Percentiles rank a stretch among this genome's conserved stretches.
Conservation (phyloP, 1,140 invertebrate species). For the Cheumatopsyche charites region DNA sequence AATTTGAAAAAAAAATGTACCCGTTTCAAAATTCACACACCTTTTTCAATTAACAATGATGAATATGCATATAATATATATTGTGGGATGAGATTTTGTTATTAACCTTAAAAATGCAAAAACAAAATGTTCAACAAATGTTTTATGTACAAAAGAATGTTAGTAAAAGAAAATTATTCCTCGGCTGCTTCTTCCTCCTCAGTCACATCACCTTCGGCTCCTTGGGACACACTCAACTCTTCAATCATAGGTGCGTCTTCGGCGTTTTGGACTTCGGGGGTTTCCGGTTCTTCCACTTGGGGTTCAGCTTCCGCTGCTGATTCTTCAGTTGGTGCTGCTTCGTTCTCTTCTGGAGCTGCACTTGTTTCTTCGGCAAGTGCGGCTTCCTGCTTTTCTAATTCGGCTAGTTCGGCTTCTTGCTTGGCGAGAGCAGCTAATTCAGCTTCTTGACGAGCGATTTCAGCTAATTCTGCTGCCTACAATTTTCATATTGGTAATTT, state of each 20-base stretch:
- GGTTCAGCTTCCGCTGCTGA: conserved; percentile 34
- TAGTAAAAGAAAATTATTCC: conserved; percentile 35
- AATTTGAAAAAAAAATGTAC: too few relatives aligned
- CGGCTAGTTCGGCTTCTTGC: conserved; percentile 65
- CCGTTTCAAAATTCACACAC: too few relatives aligned
- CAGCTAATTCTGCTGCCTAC: conserved; percentile 66
- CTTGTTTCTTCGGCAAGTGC: conserved; percentile 65
- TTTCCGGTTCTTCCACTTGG: conserved; percentile 41
- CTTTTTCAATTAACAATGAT: too few relatives aligned
- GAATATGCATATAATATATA: too few relatives aligned
- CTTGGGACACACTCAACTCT: conserved; percentile 53
- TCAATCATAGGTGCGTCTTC: conserved; percentile 53
- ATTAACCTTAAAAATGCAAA: too few relatives aligned
- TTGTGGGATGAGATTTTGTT: too few relatives aligned
- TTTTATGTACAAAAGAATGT: conserved; percentile 31
- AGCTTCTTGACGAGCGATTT: conserved; percentile 63
- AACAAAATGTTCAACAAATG: too few relatives aligned
- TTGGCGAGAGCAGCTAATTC: conserved; percentile 57
- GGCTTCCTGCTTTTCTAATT: conserved; percentile 59
- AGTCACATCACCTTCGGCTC: conserved; percentile 60
- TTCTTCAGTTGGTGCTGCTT: conserved; percentile 35
- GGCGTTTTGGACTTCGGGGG: conserved; percentile 50
- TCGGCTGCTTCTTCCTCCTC: conserved; percentile 56
- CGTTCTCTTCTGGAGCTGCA: conserved; percentile 57
- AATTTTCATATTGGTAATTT: conserved; percentile 29